Evolutionary conservation across 2,797 vertebrate genomes (phyloP).

Genomic region (Falco columbarius): DNA sequence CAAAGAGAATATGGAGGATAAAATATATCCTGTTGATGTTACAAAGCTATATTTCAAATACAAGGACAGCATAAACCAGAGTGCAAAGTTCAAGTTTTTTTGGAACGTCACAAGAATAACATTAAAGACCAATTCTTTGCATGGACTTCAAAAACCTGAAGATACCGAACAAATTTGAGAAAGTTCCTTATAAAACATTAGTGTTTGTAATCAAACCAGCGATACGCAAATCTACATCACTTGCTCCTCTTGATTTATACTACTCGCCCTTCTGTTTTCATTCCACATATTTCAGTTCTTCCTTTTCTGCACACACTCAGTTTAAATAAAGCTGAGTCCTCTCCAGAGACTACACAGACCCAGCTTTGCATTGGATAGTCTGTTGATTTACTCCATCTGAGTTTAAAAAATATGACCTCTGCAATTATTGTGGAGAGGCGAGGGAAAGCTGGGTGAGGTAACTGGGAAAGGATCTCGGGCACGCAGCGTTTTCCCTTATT

Average conservation of each 20-base stretch:
- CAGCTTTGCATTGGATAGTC: constrained; percentile 34
- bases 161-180: neutral
- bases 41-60: neutral
- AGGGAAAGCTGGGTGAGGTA: constrained; percentile 80
- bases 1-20: neutral
- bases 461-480: constrained; percentile 82
- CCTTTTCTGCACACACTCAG: constrained; percentile 51
- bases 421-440: constrained; percentile 68
- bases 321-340: constrained; percentile 44
- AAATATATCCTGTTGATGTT: neutral
- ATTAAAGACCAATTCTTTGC: neutral
- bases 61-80: neutral
- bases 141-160: neutral
- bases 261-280: neutral
- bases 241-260: constrained; percentile 13
- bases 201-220: constrained; percentile 7
- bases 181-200: neutral
- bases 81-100: constrained; percentile 43
- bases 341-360: constrained; percentile 49
- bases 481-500: constrained; percentile 83
- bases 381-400: constrained; percentile 75
- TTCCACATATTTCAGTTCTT: constrained; percentile 54
- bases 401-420: constrained; percentile 72
- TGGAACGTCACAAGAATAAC: neutral
- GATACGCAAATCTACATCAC: neutral